Percentiles rank a stretch among this genome's conserved stretches.
phyloP scores from a whole-genome alignment of 2,888 invertebrate genomes.

The Plemyria rubiginata region DNA sequence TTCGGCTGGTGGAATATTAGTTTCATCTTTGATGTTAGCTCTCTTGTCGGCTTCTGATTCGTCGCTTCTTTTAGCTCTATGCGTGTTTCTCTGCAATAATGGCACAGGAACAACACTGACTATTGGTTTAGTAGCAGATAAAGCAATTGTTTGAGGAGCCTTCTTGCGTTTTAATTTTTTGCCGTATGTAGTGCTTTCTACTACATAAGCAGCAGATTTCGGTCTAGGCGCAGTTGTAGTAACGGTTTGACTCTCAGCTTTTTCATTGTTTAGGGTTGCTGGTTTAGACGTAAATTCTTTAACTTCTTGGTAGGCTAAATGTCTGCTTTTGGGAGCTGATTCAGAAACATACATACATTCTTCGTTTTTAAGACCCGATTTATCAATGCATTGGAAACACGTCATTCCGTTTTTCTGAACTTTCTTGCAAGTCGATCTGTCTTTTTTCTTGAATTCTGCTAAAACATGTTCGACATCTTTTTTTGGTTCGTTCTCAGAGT shows the following conservation, averaged over 20 bases:
- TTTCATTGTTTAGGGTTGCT: conserved; percentile 65
- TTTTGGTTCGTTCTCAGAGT: conserved; percentile 83
- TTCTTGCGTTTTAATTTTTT: conserved; percentile 77
- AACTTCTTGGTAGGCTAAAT: conserved; percentile 87
- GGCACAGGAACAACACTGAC: conserved; percentile 48
- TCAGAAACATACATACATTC: conserved; percentile 92
- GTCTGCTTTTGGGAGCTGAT: conserved; percentile 86
- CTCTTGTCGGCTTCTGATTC: conserved; percentile 64
- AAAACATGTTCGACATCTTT: conserved; percentile 89
- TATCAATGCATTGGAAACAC: conserved; percentile 89
- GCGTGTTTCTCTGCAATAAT: conserved; percentile 37
- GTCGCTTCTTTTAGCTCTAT: conserved; percentile 68
- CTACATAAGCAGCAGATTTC: conserved; percentile 73
- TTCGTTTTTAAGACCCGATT: conserved; percentile 89
- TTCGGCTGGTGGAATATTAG: conserved; percentile 74
- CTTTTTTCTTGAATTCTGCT: conserved; percentile 90
- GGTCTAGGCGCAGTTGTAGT: conserved; percentile 66
- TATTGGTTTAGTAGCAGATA: conserved; percentile 59
- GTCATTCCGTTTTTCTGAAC: conserved; percentile 90
- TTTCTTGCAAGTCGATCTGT: conserved; percentile 89
- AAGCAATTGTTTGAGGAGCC: conserved; percentile 55
- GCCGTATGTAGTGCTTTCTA: conserved; percentile 65
- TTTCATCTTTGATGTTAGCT: conserved; percentile 65
- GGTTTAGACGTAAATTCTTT: conserved; percentile 85
- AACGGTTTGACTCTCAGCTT: conserved; percentile 72